Conservation (phyloP, 1,140 invertebrate species). For the Bombyx mori region DNA sequence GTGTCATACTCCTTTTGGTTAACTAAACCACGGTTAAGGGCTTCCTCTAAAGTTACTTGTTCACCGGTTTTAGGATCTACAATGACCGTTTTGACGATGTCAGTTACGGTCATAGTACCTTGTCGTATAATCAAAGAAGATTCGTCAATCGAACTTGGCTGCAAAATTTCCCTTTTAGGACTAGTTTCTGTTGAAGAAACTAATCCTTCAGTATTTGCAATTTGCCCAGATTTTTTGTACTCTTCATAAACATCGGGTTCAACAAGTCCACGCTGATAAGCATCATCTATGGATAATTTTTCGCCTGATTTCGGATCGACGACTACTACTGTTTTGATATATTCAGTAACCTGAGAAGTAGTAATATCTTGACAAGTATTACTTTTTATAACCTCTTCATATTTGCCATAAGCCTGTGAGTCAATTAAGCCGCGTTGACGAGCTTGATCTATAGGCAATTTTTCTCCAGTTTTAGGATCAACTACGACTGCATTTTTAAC, state of each 20-base stretch:
- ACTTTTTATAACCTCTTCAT: slow-evolving; percentile 29
- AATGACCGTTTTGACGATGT: slow-evolving; percentile 3
- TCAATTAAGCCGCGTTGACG: slow-evolving; percentile 60
- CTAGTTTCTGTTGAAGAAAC: not conserved
- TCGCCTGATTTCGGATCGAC: slow-evolving; percentile 3
- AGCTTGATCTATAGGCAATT: slow-evolving; percentile 80
- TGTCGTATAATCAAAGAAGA: too few species aligned
- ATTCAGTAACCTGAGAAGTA: slow-evolving; percentile 7
- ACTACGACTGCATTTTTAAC: slow-evolving; percentile 69
- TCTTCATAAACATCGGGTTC: slow-evolving; percentile 1
- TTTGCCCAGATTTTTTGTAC: not conserved
- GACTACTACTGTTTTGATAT: slow-evolving; percentile 2
- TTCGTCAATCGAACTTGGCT: slow-evolving; percentile 1
- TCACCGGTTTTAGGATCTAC: slow-evolving; percentile 3
- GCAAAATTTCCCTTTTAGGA: not conserved
- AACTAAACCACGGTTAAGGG: not conserved
- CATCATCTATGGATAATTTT: slow-evolving; percentile 5
- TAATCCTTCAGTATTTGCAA: not conserved
- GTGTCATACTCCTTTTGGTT: not conserved
- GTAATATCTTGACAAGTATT: slow-evolving; percentile 9
- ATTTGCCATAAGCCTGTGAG: slow-evolving; percentile 10
- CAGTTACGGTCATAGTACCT: not conserved
- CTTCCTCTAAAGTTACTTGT: slow-evolving; percentile 4
- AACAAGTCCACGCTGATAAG: slow-evolving; percentile 2
- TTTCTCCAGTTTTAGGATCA: slow-evolving; percentile 81